These are phyloP conservation scores for Chaunax sp. DNA, from an alignment of 2,797 vertebrate genomes.

Conservation along the genomic window DNA sequence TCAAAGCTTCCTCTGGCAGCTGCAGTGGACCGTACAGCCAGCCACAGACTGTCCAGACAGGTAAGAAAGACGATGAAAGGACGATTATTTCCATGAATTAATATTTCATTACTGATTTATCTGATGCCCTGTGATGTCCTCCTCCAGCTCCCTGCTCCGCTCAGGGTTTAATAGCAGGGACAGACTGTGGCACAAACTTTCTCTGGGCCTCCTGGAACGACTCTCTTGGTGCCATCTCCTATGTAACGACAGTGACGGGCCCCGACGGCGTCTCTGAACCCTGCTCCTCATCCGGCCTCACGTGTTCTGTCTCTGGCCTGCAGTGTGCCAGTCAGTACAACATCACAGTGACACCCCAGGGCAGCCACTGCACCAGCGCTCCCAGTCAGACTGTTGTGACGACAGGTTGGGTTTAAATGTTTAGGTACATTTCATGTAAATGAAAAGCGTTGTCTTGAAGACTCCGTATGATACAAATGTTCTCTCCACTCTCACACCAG, in stretches of 20 bases:
- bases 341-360: conserved; percentile 54
- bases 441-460: not conserved
- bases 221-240: conserved; percentile 55
- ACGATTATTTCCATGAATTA: not conserved
- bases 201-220: conserved; percentile 67
- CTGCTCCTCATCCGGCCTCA: conserved; percentile 53
- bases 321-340: conserved; percentile 67
- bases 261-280: conserved; percentile 37
- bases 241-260: conserved; percentile 50
- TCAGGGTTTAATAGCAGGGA: conserved; percentile 45
- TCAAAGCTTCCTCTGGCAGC: conserved; percentile 60
- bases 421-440: conserved; percentile 1
- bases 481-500: conserved; percentile 40
- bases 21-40: conserved; percentile 64
- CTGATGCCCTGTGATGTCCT: not conserved
- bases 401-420: conserved; percentile 60
- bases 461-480: not conserved
- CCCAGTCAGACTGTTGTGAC: conserved; percentile 36
- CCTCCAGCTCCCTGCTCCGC: conserved; percentile 72
- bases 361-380: conserved; percentile 59
- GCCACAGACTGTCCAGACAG: conserved; percentile 61
- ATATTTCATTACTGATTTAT: not conserved
- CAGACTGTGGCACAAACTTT: conserved; percentile 56
- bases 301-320: conserved; percentile 62
- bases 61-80: conserved; percentile 41